Base-by-base conservation (phyloP, 1,140 invertebrate genomes). In the Meteorus sp. region DNA sequence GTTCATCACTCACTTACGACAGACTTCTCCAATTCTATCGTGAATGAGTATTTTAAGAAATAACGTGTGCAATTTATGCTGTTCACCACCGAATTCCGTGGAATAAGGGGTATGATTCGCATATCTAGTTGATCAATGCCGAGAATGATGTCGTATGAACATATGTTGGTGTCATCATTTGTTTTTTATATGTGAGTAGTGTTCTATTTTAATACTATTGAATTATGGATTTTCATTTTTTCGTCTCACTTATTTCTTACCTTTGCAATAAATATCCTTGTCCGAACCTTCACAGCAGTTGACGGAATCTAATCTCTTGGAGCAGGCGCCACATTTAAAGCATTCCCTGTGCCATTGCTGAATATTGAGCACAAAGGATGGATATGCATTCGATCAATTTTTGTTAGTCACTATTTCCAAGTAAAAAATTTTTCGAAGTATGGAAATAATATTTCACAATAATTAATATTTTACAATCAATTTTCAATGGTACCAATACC, bases 191-290 rank as follows among this genome's bases (percentile, higher is more conserved):
- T n/a, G n/a, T n/a, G n/a, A n/a, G n/a, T 47, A n/a, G 3, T 47
- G 4, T 25, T 9, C n/a, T 47, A 9, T 25, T 47, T 13, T 3
- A 13, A 25, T 13, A 47, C n/a, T 27, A 25, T 25, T 25, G 22
- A 57, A 47, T 22, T 45, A 15, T 20, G 9, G 41, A 20, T 41
- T 19, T 41, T 11, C 5, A 51, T 39, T 47, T 15, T 56, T 19
- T 20, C n/a, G n/a, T 37, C 13, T 57, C 4, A 5, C 5, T 58
- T 55, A n/a, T 20, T 39, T 71, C 84, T 79, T 84, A 94, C 93
- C 91, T 93, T 94, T 95, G 84, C 97, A 99, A 83, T 96, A 99
- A 81, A 99, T 93, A 77, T 97, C 91, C 80, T 92, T 94, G 76
- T 98, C 95, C 67, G 96, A 91, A 71, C 89, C 92, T 81, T 98